phyloP scores from a whole-genome alignment of 2,113 vertebrate genomes.

The Galbula dea region DNA sequence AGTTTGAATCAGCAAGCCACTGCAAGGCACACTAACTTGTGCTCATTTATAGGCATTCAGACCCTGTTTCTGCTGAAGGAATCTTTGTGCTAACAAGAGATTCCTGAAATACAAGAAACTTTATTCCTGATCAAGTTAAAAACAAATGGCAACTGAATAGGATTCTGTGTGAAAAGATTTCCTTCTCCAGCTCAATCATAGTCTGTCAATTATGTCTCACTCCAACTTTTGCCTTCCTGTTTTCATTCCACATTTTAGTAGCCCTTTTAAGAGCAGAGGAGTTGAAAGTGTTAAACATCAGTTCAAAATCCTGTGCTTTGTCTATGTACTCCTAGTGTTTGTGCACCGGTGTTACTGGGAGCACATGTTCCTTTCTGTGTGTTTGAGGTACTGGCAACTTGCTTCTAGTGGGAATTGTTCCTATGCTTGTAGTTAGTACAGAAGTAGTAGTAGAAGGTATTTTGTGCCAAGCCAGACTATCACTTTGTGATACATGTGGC shows the following conservation, averaged over 20 bases:
- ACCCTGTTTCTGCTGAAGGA: background rate
- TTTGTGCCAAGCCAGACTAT: background rate
- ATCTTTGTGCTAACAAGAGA: background rate
- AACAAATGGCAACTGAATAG: background rate
- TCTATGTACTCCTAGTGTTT: background rate
- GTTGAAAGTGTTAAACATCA: no score
- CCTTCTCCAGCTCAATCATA: background rate
- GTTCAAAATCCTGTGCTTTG: background rate
- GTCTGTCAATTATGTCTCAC: background rate
- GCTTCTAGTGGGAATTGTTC: background rate
- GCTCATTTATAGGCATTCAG: background rate
- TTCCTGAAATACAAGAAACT: background rate
- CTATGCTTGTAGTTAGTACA: background rate
- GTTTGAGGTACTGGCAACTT: background rate
- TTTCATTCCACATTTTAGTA: background rate
- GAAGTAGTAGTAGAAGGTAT: background rate
- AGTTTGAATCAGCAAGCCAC: background rate
- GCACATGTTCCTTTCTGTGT: background rate
- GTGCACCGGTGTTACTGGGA: background rate
- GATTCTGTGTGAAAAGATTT: background rate
- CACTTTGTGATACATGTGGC: background rate
- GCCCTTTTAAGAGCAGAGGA: background rate
- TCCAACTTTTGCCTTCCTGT: background rate
- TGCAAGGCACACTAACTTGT: background rate
- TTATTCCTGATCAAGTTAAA: background rate